phyloP scores from a whole-genome alignment of 2,888 invertebrate genomes.

The Cephus rjabovi region DNA sequence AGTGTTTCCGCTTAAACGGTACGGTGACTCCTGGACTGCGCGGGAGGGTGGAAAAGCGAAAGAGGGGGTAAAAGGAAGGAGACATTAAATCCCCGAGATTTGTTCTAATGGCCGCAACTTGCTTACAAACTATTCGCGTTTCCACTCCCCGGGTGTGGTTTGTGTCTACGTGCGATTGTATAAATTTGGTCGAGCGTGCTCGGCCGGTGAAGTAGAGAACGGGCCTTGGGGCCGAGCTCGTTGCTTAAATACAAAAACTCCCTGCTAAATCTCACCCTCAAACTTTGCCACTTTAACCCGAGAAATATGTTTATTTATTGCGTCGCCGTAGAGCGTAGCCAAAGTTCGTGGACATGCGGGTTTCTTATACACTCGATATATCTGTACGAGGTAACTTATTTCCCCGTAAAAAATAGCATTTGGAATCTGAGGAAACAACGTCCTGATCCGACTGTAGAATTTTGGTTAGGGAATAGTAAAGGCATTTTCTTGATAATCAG shows the following conservation, averaged over 20 bases:
- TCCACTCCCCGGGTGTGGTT: conserved; percentile 24
- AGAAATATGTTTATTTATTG: conserved; percentile 50
- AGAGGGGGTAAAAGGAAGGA: conserved; percentile 36
- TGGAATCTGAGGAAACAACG: neutral
- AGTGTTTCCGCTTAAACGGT: neutral
- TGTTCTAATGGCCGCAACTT: conserved; percentile 64
- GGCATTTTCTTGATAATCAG: neutral
- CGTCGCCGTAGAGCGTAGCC: conserved; percentile 12
- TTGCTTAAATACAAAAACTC: conserved; percentile 45
- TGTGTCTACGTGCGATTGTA: conserved; percentile 49
- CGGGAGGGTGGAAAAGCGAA: neutral
- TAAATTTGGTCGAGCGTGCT: conserved; percentile 43
- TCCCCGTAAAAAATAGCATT: neutral
- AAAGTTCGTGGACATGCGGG: neutral
- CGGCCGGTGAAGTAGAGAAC: neutral
- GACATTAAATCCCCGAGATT: conserved; percentile 64
- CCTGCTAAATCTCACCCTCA: conserved; percentile 42
- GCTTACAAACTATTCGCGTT: conserved; percentile 61
- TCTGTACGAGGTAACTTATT: neutral
- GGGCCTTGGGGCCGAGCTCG: conserved; percentile 5
- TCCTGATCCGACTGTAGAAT: no score
- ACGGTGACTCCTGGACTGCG: neutral
- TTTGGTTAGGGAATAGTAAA: neutral
- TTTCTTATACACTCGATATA: neutral
- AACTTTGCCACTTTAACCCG: conserved; percentile 41